Conservation (phyloP, 1,140 invertebrate genomes). For the Hirudo medicinalis region DNA sequence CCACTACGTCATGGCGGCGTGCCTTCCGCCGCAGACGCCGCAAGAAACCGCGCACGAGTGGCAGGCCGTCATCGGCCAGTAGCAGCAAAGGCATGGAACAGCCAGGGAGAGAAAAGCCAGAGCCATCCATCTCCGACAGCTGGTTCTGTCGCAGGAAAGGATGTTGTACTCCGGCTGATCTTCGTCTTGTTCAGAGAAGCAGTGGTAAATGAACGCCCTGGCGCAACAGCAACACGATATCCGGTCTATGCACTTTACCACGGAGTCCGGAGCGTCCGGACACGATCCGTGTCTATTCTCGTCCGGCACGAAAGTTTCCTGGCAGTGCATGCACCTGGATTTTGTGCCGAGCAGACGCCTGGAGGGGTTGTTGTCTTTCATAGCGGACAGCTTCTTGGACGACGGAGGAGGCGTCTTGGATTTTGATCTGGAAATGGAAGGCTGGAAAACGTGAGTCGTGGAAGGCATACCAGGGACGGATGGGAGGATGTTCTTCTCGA, state of each 20-base stretch:
- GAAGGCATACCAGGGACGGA: constrained; percentile 3
- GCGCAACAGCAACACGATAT: constrained; percentile 65
- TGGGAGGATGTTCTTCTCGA: not conserved
- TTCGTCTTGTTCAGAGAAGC: constrained; percentile 59
- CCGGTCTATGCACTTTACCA: constrained; percentile 62
- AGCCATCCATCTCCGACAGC: constrained; percentile 54
- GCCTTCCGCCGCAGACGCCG: constrained; percentile 65
- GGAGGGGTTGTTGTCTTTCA: not conserved
- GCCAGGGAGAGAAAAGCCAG: constrained; percentile 69
- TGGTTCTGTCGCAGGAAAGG: constrained; percentile 33
- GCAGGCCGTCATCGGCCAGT: constrained; percentile 67
- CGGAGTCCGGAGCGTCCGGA: constrained; percentile 72
- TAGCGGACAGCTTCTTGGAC: not conserved
- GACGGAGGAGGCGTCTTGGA: not conserved
- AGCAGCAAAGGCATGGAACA: constrained; percentile 84
- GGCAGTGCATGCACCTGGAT: constrained; percentile 42
- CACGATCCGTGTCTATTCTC: constrained; percentile 68
- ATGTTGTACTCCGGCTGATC: constrained; percentile 37
- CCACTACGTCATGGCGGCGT: constrained; percentile 44
- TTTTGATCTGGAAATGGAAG: not conserved
- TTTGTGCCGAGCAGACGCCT: constrained; percentile 26
- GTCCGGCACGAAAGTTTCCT: constrained; percentile 50
- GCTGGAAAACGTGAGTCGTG: not conserved
- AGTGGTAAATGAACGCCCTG: constrained; percentile 78
- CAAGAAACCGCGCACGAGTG: constrained; percentile 66